These are phyloP conservation scores for Archivesica marissinica DNA, from an alignment of 1,140 invertebrate species.

Conservation along the genomic window DNA sequence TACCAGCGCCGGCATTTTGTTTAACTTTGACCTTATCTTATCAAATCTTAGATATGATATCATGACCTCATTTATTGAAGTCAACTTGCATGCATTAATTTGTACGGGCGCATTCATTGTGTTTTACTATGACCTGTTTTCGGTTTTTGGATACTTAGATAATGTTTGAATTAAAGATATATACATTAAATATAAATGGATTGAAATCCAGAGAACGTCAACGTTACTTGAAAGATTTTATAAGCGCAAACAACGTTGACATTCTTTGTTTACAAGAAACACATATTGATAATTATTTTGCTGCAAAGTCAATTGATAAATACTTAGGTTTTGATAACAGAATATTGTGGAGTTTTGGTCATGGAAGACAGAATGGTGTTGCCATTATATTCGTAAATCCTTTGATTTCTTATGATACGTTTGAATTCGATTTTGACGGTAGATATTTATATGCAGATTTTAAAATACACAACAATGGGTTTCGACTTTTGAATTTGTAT, in stretches of 20 bases:
- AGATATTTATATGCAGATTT: constrained; percentile 61
- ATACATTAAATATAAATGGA: constrained; percentile 43
- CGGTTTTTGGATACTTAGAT: too few species aligned
- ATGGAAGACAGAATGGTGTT: not conserved
- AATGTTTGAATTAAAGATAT: constrained; percentile 28
- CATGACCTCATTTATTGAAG: too few species aligned
- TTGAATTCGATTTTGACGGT: constrained; percentile 64
- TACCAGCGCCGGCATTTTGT: too few species aligned
- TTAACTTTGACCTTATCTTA: too few species aligned
- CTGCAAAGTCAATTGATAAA: constrained; percentile 6
- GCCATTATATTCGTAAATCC: not conserved
- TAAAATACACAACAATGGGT: constrained; percentile 1
- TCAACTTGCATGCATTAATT: too few species aligned
- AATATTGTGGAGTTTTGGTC: constrained; percentile 19
- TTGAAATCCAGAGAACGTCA: constrained; percentile 6
- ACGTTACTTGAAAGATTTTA: constrained; percentile 6
- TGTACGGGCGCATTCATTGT: too few species aligned
- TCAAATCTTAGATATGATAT: too few species aligned
- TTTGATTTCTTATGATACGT: constrained; percentile 23
- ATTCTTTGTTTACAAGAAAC: constrained; percentile 42
- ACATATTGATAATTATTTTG: not conserved
- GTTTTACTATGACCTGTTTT: too few species aligned
- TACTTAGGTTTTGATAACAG: not conserved
- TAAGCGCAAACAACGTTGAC: not conserved
- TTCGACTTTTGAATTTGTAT: constrained; percentile 64